phyloP scores from a whole-genome alignment of 2,113 vertebrate genomes.

The Oxyruncus cristatus region DNA sequence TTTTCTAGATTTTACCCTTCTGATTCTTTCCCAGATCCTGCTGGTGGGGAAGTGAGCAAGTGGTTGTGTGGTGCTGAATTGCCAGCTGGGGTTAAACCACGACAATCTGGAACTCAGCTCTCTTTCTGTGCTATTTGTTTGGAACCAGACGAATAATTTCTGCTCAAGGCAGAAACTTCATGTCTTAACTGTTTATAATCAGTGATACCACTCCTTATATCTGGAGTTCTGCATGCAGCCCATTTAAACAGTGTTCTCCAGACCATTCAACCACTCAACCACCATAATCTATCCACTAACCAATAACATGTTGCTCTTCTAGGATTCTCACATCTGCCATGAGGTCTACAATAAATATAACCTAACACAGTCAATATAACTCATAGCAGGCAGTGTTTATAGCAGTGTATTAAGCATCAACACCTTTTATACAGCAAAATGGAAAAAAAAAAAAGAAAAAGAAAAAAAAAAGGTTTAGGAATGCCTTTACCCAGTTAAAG shows the following conservation, averaged over 20 bases:
- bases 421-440: not conserved
- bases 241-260: rapidly evolving
- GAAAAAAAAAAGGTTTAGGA: not conserved
- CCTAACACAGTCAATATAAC: not conserved
- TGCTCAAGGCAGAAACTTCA: not conserved
- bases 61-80: not conserved
- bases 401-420: not conserved
- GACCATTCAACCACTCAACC: not conserved
- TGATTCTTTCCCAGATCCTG: not conserved
- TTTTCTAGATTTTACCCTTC: not conserved
- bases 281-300: not conserved
- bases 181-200: not conserved
- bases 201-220: not conserved
- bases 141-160: not conserved
- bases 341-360: not conserved
- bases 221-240: not conserved
- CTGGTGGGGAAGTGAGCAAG: not conserved
- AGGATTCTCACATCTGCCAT: not conserved
- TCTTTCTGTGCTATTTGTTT: not conserved
- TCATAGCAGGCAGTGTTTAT: not conserved
- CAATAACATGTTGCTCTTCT: not conserved
- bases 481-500: not conserved
- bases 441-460: no score
- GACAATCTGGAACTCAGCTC: not conserved
- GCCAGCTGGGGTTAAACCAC: rapidly evolving